Base-by-base conservation (phyloP, 2,888 invertebrate genomes). In the Drosophila bunnanda region DNA sequence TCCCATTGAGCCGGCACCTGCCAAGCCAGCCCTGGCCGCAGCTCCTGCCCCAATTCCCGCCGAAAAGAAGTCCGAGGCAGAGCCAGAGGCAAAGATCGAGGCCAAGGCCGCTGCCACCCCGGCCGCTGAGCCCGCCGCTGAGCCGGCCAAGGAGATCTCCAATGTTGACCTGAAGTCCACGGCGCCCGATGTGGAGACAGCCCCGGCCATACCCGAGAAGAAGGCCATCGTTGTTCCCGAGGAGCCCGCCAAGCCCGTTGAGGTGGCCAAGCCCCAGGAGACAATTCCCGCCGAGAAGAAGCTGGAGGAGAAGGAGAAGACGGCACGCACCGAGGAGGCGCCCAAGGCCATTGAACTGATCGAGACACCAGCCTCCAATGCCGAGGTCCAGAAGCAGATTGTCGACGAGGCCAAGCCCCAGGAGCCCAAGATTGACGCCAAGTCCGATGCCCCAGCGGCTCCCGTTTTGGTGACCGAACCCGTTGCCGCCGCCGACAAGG, bases 101-200 rank as follows among this genome's bases (percentile, higher is more conserved):
- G 32, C 15, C 32, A 52, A 52, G 32, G 61, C 25, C 12, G 43
- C 58, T 5, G 41, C 30, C 13, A 30, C 57, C 2, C 32, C 64
- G 9, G 39, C 13, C 13, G 25, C 25, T 5, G 75, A 69, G 25
- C 5, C 48, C 12, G 57, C 66, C 5, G 15, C 52, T 10, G 77
- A 79, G 56, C 44, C 73, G 10, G 59, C 59, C 38, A 83, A 80
- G 44, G 75, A 60, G 60, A 60, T 43, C 41, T 12, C 22, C 59
- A 58, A 9, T 9, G 60, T 61, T 28, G 77, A 78, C 22, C 64
- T 84, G 43, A 80, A 83, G 28, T 70, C 70, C 22, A 70, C 50
- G 43, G 76, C 77, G 34, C 86, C 86, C 52, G 87, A 87, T 61
- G 79, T 80, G 10, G 88, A 87, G 54, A 60, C 80, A 9, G 62